Percentiles rank a stretch among this genome's conserved stretches.
Conservation (phyloP, 2,888 invertebrate genomes). For the Liopterus haemorrhoidalis region DNA sequence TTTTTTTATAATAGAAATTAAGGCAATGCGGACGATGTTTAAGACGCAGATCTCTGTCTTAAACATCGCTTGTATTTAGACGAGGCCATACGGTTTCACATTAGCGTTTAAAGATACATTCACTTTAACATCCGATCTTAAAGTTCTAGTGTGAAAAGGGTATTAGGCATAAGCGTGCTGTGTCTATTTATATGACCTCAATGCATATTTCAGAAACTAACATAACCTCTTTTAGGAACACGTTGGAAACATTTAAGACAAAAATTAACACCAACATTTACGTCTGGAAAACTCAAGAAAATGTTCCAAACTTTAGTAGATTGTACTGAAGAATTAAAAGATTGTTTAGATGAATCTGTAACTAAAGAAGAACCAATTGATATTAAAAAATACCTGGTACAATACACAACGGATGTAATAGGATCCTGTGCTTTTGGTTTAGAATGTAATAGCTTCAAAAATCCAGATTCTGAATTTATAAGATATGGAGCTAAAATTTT, state of each 20-base stretch:
- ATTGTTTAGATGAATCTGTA: constrained; percentile 39
- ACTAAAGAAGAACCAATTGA: constrained; percentile 14
- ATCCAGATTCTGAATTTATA: constrained; percentile 17
- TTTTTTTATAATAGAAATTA: too few species aligned
- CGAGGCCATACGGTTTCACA: too few species aligned
- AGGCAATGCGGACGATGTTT: too few species aligned
- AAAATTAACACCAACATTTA: constrained; percentile 58
- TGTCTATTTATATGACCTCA: too few species aligned
- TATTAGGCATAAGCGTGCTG: too few species aligned
- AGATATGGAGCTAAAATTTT: constrained; percentile 9
- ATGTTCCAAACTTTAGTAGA: constrained; percentile 54
- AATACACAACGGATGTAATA: constrained; percentile 16
- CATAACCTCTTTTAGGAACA: too few species aligned
- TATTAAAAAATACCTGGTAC: constrained; percentile 10
- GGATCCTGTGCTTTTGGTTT: constrained; percentile 21
- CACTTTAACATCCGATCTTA: too few species aligned
- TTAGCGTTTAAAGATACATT: too few species aligned
- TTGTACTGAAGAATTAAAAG: constrained; percentile 47
- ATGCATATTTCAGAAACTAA: too few species aligned
- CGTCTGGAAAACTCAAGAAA: constrained; percentile 56
- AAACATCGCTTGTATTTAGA: too few species aligned
- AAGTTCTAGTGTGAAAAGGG: too few species aligned
- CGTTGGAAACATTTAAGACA: constrained; percentile 57
- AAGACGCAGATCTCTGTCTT: too few species aligned
- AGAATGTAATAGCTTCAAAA: constrained; percentile 20